phyloP scores from a whole-genome alignment of 2,797 vertebrate genomes.

The Pipistrellus pygmaeus region DNA sequence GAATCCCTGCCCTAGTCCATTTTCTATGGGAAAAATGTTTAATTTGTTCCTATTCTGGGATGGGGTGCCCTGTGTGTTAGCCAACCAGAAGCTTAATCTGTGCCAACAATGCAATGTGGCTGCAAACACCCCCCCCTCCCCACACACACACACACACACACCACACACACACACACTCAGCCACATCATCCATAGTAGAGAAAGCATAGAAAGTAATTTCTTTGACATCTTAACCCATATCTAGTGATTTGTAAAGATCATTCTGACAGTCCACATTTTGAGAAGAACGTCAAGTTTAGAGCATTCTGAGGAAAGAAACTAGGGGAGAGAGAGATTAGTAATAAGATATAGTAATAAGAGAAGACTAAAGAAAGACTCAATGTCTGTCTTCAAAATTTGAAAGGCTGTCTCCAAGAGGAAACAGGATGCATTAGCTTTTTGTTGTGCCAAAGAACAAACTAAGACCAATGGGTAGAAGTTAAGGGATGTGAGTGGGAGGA shows the following conservation, averaged over 20 bases:
- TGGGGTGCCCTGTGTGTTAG: not conserved
- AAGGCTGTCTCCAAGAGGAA: not conserved
- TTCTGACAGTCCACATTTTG: not conserved
- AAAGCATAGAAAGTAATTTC: not conserved
- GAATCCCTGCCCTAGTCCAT: constrained; percentile 58
- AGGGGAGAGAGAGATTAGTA: not conserved
- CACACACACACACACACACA: not conserved
- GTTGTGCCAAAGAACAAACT: constrained; percentile 51
- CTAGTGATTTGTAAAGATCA: not conserved
- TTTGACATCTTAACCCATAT: not conserved
- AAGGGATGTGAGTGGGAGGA: constrained; percentile 60
- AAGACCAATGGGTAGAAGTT: constrained; percentile 47
- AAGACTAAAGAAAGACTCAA: not conserved
- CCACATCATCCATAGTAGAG: not conserved
- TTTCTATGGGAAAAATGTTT: constrained; percentile 58
- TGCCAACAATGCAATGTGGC: not conserved
- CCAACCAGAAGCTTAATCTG: constrained; percentile 17
- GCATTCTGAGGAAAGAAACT: constrained; percentile 28
- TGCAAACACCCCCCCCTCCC: not conserved
- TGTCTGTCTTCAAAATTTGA: not conserved
- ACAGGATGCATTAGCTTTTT: constrained; percentile 14
- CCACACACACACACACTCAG: not conserved
- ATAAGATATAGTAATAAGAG: not conserved
- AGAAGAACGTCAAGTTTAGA: constrained; percentile 1
- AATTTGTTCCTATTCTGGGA: constrained; percentile 47